phyloP scores from a whole-genome alignment of 2,888 invertebrate species.

The Cetonia aurata region DNA sequence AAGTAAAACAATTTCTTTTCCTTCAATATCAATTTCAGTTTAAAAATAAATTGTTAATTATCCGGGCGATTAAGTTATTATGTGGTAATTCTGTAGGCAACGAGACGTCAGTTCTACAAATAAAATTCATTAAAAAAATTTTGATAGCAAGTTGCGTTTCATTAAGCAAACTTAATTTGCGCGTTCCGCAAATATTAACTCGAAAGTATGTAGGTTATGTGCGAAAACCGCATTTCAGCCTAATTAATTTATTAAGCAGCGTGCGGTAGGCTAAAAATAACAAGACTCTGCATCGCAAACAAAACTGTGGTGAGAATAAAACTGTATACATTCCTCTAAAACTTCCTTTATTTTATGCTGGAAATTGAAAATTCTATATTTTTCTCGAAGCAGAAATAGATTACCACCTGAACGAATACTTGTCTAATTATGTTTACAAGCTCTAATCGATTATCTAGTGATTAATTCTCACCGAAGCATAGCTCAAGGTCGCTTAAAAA shows the following conservation, averaged over 20 bases:
- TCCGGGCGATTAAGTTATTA: conserved; percentile 4
- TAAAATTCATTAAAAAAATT: conserved; percentile 17
- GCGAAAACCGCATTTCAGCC: conserved; percentile 22
- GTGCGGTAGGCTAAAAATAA: not conserved
- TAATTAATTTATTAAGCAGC: conserved; percentile 29
- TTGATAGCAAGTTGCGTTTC: conserved; percentile 6
- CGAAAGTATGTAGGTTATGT: conserved; percentile 22
- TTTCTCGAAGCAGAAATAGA: no score
- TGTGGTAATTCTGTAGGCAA: conserved; percentile 6
- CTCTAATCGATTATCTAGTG: not conserved
- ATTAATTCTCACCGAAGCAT: conserved; percentile 13
- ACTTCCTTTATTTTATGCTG: no score
- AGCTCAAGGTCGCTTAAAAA: conserved; percentile 2
- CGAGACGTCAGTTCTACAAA: not conserved
- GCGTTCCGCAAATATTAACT: conserved; percentile 26
- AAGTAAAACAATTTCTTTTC: no score
- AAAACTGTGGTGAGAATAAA: no score
- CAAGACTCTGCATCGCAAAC: no score
- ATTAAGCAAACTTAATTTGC: conserved; percentile 24
- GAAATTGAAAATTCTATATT: no score
- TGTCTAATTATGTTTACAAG: not conserved
- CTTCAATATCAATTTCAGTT: no score
- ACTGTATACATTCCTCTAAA: no score
- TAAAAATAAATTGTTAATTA: conserved; percentile 1
- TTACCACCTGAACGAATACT: no score